Conservation (phyloP, 2,797 vertebrate species). For the Sphenopsis melanotis region DNA sequence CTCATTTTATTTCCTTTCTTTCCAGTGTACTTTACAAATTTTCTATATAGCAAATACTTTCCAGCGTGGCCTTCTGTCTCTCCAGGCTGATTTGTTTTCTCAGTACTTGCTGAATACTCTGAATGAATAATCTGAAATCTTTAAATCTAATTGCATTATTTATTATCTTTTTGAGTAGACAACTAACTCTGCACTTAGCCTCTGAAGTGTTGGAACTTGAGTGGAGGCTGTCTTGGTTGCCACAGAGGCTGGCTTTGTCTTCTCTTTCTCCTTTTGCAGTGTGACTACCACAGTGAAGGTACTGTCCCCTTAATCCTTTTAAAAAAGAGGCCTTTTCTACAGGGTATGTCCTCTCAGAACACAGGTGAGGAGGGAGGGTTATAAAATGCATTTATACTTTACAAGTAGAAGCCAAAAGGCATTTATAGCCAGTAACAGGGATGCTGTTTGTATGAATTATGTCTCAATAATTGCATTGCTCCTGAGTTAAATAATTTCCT, state of each 20-base stretch:
- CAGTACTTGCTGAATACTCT: background rate
- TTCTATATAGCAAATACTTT: background rate
- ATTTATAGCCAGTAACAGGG: background rate
- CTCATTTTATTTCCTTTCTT: background rate
- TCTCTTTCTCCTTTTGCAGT: background rate
- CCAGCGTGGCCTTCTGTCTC: background rate
- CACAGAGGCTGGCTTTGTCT: fast-evolving
- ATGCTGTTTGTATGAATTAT: background rate
- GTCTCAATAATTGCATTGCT: background rate
- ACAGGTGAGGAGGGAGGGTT: background rate
- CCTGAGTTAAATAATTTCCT: background rate
- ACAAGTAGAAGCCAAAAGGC: background rate
- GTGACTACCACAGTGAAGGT: background rate
- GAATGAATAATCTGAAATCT: background rate
- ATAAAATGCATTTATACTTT: background rate
- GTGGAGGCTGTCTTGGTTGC: background rate
- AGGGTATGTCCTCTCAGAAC: background rate
- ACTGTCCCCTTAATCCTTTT: background rate
- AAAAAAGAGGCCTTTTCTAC: background rate
- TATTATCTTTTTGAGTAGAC: background rate
- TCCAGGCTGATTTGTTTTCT: background rate
- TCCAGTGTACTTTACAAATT: background rate
- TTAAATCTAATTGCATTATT: background rate
- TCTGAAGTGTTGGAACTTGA: background rate
- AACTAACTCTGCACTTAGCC: background rate